phyloP scores from a whole-genome alignment of 2,797 vertebrate species.

The Arremon brunneinucha region DNA sequence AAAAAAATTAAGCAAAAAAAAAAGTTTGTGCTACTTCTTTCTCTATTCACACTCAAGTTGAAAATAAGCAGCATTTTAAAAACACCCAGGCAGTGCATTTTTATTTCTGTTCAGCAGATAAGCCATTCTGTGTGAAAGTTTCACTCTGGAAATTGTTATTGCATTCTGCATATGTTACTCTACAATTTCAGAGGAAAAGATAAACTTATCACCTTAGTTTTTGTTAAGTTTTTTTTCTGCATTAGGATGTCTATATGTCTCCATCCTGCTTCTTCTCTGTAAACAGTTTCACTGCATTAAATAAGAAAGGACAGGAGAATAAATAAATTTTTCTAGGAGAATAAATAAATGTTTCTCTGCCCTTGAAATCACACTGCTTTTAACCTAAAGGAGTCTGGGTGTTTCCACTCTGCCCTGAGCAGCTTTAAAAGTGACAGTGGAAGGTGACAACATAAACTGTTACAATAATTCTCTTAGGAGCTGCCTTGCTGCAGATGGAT shows the following conservation, averaged over 20 bases:
- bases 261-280: neutral
- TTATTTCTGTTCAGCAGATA: neutral
- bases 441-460: slow-evolving; percentile 36
- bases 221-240: neutral
- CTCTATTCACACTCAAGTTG: neutral
- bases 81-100: neutral
- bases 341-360: neutral
- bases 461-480: slow-evolving; percentile 27
- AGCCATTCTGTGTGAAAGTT: neutral
- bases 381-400: neutral
- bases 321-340: neutral
- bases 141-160: neutral
- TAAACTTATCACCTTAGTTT: neutral
- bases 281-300: neutral
- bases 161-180: neutral
- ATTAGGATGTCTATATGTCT: neutral
- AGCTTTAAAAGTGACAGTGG: neutral
- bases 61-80: neutral
- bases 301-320: neutral
- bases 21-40: neutral
- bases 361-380: neutral
- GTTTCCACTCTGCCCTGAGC: neutral
- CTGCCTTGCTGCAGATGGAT: neutral
- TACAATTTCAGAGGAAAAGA: neutral
- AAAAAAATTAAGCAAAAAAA: neutral